Percentiles rank a stretch among this genome's conserved stretches.
phyloP scores from a whole-genome alignment of 1,140 invertebrate species.

The Drosophila obscura region DNA sequence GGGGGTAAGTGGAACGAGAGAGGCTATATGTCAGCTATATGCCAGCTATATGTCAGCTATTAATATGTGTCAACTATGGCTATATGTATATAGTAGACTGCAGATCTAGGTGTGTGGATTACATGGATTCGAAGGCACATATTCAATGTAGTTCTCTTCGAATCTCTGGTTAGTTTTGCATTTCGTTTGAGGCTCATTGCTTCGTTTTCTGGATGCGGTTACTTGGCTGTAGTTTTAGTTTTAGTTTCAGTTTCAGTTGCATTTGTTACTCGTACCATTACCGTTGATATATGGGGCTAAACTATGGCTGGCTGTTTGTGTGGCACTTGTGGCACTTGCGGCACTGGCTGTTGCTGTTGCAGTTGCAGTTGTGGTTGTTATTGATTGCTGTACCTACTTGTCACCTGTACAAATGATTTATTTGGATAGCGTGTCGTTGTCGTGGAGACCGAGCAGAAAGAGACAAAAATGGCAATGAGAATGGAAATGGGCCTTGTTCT shows the following conservation, averaged over 20 bases:
- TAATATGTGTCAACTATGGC: conserved; percentile 5
- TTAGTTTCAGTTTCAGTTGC: conserved; percentile 21
- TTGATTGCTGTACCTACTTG: conserved; percentile 70
- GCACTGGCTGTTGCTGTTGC: conserved; percentile 31
- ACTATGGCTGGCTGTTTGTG: conserved; percentile 10
- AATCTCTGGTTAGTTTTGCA: conserved; percentile 35
- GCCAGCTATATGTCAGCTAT: conserved; percentile 21
- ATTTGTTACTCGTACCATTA: neutral
- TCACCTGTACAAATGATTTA: conserved; percentile 65
- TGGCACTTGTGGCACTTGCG: conserved; percentile 28
- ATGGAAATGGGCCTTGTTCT: conserved; percentile 16
- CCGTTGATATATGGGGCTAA: conserved; percentile 15
- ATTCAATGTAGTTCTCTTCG: conserved; percentile 43
- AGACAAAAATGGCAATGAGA: conserved; percentile 33
- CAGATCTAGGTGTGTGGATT: conserved; percentile 24
- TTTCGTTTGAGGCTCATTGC: too few species aligned
- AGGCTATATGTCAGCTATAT: conserved; percentile 19
- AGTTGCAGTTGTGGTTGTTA: conserved; percentile 29
- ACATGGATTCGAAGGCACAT: conserved; percentile 30
- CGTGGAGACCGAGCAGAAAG: conserved; percentile 17
- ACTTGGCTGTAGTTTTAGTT: conserved; percentile 19
- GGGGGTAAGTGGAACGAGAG: conserved; percentile 27
- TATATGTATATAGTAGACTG: conserved; percentile 14
- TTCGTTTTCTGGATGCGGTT: too few species aligned
- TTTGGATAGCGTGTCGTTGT: conserved; percentile 47